Percentiles rank a stretch among this genome's conserved stretches.
These are phyloP conservation scores for Coilia nasus DNA, from an alignment of 2,797 vertebrate genomes.

Conservation along the genomic window DNA sequence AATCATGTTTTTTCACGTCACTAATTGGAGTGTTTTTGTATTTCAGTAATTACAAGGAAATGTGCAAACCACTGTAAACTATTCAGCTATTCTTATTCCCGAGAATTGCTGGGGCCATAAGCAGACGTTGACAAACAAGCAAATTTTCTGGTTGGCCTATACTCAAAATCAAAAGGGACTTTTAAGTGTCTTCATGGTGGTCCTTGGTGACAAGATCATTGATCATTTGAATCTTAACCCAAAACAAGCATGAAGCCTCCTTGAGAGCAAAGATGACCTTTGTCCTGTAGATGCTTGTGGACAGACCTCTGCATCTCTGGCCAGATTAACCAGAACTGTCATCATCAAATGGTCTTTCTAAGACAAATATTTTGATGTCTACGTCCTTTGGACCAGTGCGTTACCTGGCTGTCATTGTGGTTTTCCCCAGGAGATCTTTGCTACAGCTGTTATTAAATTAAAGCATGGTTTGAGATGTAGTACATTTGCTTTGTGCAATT, in stretches of 20 bases:
- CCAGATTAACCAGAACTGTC: constrained; percentile 13
- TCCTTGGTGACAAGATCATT: constrained; percentile 51
- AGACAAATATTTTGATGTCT: constrained; percentile 9
- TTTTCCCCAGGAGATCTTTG: neutral
- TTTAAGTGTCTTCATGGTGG: constrained; percentile 49
- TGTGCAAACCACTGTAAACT: neutral
- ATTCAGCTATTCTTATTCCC: neutral
- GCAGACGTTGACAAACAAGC: neutral
- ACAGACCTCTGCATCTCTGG: constrained; percentile 2
- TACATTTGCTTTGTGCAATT: neutral
- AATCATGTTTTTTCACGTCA: too few relatives aligned
- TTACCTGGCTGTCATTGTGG: neutral
- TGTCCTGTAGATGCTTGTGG: constrained; percentile 27
- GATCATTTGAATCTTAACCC: constrained; percentile 48
- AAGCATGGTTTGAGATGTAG: neutral
- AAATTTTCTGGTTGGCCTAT: neutral
- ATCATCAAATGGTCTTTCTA: neutral
- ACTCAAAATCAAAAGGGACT: constrained; percentile 34
- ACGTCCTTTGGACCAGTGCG: neutral
- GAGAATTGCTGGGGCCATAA: neutral
- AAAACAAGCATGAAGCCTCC: constrained; percentile 36
- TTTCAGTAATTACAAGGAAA: neutral
- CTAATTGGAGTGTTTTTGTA: neutral
- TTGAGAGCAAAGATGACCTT: constrained; percentile 44
- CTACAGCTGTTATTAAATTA: neutral